Evolutionary conservation across 2,888 invertebrate genomes (phyloP).

Genomic region (Eupithecia centaureata): DNA sequence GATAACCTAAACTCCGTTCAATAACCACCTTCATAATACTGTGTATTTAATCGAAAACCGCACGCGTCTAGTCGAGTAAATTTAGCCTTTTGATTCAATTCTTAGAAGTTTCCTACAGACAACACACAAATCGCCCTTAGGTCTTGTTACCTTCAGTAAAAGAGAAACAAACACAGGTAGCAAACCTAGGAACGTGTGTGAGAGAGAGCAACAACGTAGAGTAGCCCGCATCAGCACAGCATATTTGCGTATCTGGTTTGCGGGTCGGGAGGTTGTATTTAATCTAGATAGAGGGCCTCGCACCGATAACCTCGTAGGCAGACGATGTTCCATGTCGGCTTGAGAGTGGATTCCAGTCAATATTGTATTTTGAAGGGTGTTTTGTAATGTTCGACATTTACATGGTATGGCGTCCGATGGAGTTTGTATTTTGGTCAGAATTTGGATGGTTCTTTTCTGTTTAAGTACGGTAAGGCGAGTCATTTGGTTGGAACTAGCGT

Average conservation of each 20-base stretch:
- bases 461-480: too few relatives aligned
- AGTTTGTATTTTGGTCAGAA: not conserved
- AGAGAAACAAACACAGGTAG: slow-evolving; percentile 4
- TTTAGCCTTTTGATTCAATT: not conserved
- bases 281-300: slow-evolving; percentile 28
- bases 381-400: slow-evolving; percentile 8
- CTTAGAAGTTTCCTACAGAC: not conserved
- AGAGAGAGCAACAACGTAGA: not conserved
- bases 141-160: not conserved
- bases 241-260: slow-evolving; percentile 31
- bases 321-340: slow-evolving; percentile 26
- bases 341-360: slow-evolving; percentile 13
- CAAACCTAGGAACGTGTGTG: not conserved
- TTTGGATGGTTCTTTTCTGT: too few relatives aligned
- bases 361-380: slow-evolving; percentile 5
- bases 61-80: not conserved
- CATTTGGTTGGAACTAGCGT: too few relatives aligned
- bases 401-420: not conserved
- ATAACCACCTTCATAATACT: not conserved
- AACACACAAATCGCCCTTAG: not conserved
- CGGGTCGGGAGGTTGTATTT: slow-evolving; percentile 20
- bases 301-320: slow-evolving; percentile 24
- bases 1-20: not conserved
- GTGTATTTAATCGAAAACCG: too few relatives aligned
- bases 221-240: slow-evolving; percentile 18